These are phyloP conservation scores for Polymixis flavicincta DNA, from an alignment of 2,888 invertebrate genomes.

Conservation along the genomic window DNA sequence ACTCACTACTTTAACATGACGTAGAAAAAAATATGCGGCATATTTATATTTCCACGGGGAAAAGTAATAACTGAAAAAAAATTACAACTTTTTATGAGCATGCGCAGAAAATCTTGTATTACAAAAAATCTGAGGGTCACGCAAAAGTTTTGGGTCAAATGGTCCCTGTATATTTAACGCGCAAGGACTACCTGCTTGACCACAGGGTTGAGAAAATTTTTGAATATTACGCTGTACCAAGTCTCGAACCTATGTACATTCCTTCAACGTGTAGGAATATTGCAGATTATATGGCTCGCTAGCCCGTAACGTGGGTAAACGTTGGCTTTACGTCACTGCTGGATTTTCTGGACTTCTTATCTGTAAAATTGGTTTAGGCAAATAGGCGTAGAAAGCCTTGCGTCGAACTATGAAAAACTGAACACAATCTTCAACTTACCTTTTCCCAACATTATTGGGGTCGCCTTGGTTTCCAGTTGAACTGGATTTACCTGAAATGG, in stretches of 20 bases:
- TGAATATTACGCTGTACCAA: constrained; percentile 11
- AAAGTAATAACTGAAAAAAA: constrained; percentile 32
- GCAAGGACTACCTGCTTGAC: constrained; percentile 39
- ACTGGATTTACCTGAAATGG: no score
- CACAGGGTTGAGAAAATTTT: constrained; percentile 16
- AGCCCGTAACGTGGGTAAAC: neutral
- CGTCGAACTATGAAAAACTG: no score
- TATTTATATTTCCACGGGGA: constrained; percentile 28
- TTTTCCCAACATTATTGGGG: no score
- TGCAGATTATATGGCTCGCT: constrained; percentile 6
- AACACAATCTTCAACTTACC: no score
- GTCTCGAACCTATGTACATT: neutral
- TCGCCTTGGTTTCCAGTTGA: no score
- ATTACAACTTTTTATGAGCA: constrained; percentile 32
- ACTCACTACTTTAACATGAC: no score
- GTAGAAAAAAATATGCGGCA: no score
- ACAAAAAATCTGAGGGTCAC: constrained; percentile 41
- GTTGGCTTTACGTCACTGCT: neutral
- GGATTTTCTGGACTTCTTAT: neutral
- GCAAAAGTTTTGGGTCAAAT: constrained; percentile 60
- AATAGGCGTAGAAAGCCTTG: no score
- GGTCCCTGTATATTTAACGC: constrained; percentile 44
- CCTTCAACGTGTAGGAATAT: constrained; percentile 6
- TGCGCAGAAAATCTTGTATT: constrained; percentile 3
- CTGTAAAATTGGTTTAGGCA: constrained; percentile 11